Base-by-base conservation (phyloP, 53 echinoderm and acorn worm genomes). In the Apostichopus leukothele region DNA sequence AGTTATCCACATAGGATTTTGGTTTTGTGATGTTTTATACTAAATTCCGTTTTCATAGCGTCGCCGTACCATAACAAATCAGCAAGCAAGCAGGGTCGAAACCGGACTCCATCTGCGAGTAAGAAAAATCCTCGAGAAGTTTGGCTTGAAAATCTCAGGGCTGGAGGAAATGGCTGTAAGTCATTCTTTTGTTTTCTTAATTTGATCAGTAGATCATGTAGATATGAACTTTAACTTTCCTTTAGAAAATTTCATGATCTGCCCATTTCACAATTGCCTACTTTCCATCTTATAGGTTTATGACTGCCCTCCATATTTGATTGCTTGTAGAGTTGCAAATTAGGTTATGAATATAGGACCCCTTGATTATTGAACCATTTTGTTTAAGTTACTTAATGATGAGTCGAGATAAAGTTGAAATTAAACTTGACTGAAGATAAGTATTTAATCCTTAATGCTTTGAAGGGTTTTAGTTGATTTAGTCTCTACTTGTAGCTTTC, bases 61-160 rank as follows among this genome's bases (percentile, higher is more conserved):
- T 93, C 93, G 8, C 93, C 93, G 5, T 93, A 93, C 84, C 91
- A 89, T 75, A 91, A 91, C 63, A 91, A 53, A 53, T 75, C 75
- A 14, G 88, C 53, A 52, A 18, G 53, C 75, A 87, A 87, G 20
- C 74, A 75, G 8, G 75, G 54, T 19, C 50, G 88, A 26, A 75
- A 12, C 53, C 74, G n/a, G 20, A 87, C 88, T 16, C 88, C 88
- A 52, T 14, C 71, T 12, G 14, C 63, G 14, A 50, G 63, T 51
- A 53, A 23, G 23, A 87, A 53, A 16, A 57, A 74, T 54, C 59
- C 88, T 25, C 88, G 88, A 67, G 98, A 98, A 75, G 80, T 93
- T 51, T 98, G 95, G 95, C 75, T 98, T 10, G 93, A 95, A 68
- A 93, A 93, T 52, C 88, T 98, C 39, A 89, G 93, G 12, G 90